Percentiles rank a stretch among this genome's conserved stretches.
These are phyloP conservation scores for Xanthorhoe spadicearia DNA, from an alignment of 2,888 invertebrate species.

Conservation along the genomic window DNA sequence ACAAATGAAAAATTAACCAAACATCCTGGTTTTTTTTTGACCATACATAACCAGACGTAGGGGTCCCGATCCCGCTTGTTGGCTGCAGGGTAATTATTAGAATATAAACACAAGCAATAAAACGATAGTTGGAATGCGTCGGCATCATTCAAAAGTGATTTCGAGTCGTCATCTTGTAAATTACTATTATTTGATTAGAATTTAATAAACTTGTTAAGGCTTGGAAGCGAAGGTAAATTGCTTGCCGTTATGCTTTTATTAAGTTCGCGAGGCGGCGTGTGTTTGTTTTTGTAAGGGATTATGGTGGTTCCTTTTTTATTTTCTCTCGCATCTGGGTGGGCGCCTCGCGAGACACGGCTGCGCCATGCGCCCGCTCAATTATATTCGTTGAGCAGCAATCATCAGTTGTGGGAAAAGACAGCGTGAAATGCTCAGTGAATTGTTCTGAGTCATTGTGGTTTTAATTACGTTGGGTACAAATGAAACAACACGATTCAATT, in stretches of 20 bases:
- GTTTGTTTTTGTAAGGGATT: conserved; percentile 81
- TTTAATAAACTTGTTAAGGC: conserved; percentile 84
- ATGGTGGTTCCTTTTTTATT: conserved; percentile 64
- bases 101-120: conserved; percentile 74
- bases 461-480: conserved; percentile 45
- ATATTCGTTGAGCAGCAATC: conserved; percentile 65
- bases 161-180: conserved; percentile 79
- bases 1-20: conserved; percentile 44
- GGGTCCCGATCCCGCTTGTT: conserved; percentile 44
- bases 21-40: conserved; percentile 24
- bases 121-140: conserved; percentile 77
- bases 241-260: conserved; percentile 79
- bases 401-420: conserved; percentile 69
- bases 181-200: conserved; percentile 82
- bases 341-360: conserved; percentile 77
- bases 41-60: conserved; percentile 22
- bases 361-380: conserved; percentile 70
- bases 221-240: conserved; percentile 80
- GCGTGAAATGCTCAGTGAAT: conserved; percentile 70
- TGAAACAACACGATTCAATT: conserved; percentile 1
- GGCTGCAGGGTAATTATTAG: conserved; percentile 68
- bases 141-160: conserved; percentile 77
- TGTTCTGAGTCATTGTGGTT: conserved; percentile 61
- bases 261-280: conserved; percentile 78
- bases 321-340: conserved; percentile 76